phyloP scores from a whole-genome alignment of 37 sponge, comb jelly and placozoan species.

The Crambe crambe region DNA sequence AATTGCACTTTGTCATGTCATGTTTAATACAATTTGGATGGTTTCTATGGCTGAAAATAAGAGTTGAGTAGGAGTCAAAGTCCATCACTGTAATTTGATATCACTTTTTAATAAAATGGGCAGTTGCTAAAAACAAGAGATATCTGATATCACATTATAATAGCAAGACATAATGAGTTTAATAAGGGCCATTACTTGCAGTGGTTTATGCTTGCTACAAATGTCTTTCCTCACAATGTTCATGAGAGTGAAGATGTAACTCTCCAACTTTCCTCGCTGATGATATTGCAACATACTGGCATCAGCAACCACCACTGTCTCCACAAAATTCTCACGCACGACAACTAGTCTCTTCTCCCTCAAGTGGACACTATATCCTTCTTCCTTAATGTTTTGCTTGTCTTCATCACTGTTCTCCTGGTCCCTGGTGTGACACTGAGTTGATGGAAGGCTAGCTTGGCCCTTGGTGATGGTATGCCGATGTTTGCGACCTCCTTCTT shows the following conservation, averaged over 20 bases:
- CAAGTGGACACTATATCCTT: background rate
- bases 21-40: background rate
- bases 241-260: constrained; percentile 57
- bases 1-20: background rate
- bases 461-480: constrained; percentile 1
- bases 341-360: background rate
- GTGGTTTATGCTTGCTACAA: too few relatives aligned
- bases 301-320: constrained; percentile 52
- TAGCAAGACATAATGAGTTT: background rate
- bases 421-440: background rate
- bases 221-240: constrained; percentile 60
- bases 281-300: constrained; percentile 25
- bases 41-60: background rate
- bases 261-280: background rate
- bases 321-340: constrained; percentile 23
- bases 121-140: too few relatives aligned
- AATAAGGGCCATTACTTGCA: too few relatives aligned
- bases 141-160: background rate
- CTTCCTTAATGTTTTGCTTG: background rate
- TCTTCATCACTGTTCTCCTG: background rate
- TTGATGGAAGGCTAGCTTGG: background rate
- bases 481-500: background rate
- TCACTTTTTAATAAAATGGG: too few relatives aligned
- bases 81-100: too few relatives aligned
- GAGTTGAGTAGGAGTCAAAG: too few relatives aligned